phyloP scores from a whole-genome alignment of 2,113 vertebrate species.

The Acrocephalus kingi region DNA sequence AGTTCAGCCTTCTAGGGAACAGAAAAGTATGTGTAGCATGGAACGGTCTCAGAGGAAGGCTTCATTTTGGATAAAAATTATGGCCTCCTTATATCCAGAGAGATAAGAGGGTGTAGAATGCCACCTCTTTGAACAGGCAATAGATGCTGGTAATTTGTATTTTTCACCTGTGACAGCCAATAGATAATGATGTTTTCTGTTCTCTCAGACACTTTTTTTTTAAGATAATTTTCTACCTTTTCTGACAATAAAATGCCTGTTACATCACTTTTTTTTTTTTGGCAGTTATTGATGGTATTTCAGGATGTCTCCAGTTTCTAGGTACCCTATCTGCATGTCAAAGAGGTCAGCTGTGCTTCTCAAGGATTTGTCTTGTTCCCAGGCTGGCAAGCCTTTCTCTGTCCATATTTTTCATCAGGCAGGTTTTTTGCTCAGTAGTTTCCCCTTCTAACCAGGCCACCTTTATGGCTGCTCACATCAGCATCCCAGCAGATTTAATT shows the following conservation, averaged over 20 bases:
- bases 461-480: not conserved
- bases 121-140: not conserved
- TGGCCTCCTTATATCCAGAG: not conserved
- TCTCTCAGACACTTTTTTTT: not conserved
- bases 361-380: not conserved
- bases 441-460: not conserved
- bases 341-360: not conserved
- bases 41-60: not conserved
- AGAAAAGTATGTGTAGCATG: not conserved
- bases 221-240: not conserved
- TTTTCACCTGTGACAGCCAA: not conserved
- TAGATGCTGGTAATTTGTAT: not conserved
- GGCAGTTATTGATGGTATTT: not conserved
- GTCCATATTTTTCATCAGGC: not conserved
- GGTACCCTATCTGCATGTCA: not conserved
- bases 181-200: not conserved
- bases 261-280: not conserved
- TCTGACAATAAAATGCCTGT: not conserved
- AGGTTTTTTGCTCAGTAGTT: not conserved
- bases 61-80: not conserved
- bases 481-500: not conserved
- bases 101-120: not conserved
- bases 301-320: not conserved
- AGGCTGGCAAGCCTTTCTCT: not conserved
- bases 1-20: not conserved